Evolutionary conservation across 2,797 vertebrate genomes (phyloP).

Genomic region (Channallabes apus): DNA sequence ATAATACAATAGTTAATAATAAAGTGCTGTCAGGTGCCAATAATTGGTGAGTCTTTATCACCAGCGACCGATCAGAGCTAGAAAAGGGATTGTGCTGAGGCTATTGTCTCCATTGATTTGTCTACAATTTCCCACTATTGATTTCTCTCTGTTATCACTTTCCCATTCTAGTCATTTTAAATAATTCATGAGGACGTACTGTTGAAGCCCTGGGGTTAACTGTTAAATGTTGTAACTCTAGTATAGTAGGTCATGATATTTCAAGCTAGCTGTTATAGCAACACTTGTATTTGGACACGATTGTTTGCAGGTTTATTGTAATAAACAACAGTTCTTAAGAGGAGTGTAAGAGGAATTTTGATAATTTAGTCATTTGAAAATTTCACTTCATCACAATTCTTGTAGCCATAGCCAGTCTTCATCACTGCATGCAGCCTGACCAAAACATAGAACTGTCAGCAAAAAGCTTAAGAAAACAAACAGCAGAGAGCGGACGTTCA

Average conservation of each 20-base stretch:
- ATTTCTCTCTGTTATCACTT: conserved; percentile 56
- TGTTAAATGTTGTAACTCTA: conserved; percentile 13
- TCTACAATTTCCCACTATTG: conserved; percentile 52
- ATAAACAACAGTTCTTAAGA: background rate
- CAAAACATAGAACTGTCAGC: conserved; percentile 22
- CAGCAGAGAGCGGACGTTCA: conserved; percentile 68
- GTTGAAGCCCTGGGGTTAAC: conserved; percentile 34
- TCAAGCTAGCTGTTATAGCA: background rate
- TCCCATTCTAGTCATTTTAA: conserved; percentile 51
- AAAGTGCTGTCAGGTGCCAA: conserved; percentile 58
- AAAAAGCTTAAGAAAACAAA: conserved; percentile 70
- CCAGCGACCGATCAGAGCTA: conserved; percentile 52
- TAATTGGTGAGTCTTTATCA: conserved; percentile 66
- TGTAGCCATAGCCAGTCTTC: background rate
- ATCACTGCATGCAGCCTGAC: conserved; percentile 16
- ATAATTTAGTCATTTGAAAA: background rate
- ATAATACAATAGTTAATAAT: conserved; percentile 58
- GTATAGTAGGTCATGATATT: conserved; percentile 11
- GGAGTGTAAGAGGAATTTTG: background rate
- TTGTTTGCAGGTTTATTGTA: background rate
- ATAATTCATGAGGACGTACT: conserved; percentile 54
- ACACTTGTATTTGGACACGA: background rate
- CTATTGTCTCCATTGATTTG: conserved; percentile 56
- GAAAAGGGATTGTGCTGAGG: conserved; percentile 55
- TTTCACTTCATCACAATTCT: background rate